Percentiles rank a stretch among this genome's conserved stretches.
Evolutionary conservation across 2,113 vertebrate species (phyloP).

Genomic region (Pristiophorus japonicus): DNA sequence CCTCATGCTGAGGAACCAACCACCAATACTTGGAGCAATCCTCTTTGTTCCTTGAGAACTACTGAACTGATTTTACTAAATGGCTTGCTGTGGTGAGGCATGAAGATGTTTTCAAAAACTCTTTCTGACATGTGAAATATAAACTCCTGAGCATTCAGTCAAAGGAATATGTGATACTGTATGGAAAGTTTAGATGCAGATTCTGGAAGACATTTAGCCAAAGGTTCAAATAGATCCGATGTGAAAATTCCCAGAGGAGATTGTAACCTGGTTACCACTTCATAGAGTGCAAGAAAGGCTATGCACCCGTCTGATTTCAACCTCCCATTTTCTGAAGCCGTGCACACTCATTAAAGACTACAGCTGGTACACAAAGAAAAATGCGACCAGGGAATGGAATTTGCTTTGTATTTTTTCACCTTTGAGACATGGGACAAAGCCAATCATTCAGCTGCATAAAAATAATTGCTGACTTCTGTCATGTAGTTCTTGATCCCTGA

Average conservation of each 20-base stretch:
- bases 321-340: not conserved
- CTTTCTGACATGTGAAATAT: not conserved
- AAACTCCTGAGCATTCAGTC: not conserved
- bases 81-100: not conserved
- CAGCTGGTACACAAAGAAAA: not conserved
- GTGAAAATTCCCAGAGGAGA: not conserved
- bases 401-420: not conserved
- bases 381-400: not conserved
- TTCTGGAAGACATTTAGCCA: not conserved
- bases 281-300: not conserved
- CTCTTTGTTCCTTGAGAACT: not conserved
- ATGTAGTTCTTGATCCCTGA: not conserved
- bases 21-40: not conserved
- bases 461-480: not conserved
- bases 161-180: not conserved
- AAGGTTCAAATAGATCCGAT: not conserved
- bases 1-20: not conserved
- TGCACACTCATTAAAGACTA: not conserved
- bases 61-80: not conserved
- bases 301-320: not conserved
- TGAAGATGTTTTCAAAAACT: not conserved
- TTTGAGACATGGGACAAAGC: not conserved
- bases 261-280: not conserved
- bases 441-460: not conserved
- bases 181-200: not conserved